A percentile compares a stretch with the other conserved stretches of the same genome.
Evolutionary conservation across 2,797 vertebrate species (phyloP).

Genomic region (Xenentodon cancila): DNA sequence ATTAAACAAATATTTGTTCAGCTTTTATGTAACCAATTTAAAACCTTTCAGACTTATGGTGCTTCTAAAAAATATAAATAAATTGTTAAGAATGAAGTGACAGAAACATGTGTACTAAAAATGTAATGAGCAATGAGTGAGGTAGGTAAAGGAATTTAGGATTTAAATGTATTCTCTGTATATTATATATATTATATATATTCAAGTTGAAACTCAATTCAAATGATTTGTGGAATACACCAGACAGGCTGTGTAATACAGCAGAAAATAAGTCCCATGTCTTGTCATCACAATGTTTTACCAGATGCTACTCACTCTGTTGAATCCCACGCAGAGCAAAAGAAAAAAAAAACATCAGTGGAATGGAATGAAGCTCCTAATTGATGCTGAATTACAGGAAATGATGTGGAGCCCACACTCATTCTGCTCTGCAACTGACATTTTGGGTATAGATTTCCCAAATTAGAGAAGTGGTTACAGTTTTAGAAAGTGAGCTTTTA

Average conservation of each 20-base stretch:
- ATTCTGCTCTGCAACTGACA: slow-evolving; percentile 14
- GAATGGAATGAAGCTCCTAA: slow-evolving; percentile 58
- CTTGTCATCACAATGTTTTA: slow-evolving; percentile 4
- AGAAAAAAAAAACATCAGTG: slow-evolving; percentile 39
- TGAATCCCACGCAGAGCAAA: slow-evolving; percentile 10
- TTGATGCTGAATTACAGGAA: slow-evolving; percentile 59
- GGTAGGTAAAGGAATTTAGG: no score
- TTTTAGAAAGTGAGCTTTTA: slow-evolving; percentile 34
- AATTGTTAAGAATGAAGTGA: no score
- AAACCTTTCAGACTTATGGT: no score
- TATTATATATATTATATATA: no score
- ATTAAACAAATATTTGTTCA: no score
- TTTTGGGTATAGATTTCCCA: slow-evolving; percentile 37
- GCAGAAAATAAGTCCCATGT: slow-evolving; percentile 11
- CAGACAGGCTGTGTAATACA: slow-evolving; percentile 6
- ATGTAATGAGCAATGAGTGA: no score
- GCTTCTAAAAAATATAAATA: no score
- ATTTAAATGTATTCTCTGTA: no score
- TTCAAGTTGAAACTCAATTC: no score
- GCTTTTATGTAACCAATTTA: no score
- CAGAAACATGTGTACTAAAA: no score
- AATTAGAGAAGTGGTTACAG: slow-evolving; percentile 15
- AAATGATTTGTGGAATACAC: slow-evolving; percentile 12
- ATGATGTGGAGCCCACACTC: slow-evolving; percentile 38
- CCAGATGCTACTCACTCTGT: slow-evolving; percentile 11